Conservation (phyloP, 2,797 vertebrate genomes). For the Spheniscus humboldti region DNA sequence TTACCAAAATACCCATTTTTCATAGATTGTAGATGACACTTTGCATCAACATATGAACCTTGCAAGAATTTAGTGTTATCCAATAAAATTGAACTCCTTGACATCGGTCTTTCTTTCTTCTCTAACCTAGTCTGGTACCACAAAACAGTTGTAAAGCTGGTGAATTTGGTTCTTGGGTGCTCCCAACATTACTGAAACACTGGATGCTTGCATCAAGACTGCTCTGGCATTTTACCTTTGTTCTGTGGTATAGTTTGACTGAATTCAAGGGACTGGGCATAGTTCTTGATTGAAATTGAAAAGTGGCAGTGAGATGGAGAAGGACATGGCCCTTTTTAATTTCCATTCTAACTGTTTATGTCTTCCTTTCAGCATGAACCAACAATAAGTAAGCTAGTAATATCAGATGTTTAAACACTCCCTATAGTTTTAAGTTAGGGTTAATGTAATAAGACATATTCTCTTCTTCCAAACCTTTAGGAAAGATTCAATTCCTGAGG, state of each 20-base stretch:
- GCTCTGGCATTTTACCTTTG: background rate
- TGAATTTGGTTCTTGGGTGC: background rate
- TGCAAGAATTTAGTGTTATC: background rate
- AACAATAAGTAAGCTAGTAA: background rate
- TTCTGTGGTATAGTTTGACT: background rate
- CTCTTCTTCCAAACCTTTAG: background rate
- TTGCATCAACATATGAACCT: fast-evolving
- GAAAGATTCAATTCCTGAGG: background rate
- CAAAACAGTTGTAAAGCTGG: background rate
- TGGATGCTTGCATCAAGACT: background rate
- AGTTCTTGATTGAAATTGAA: background rate
- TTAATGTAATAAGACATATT: background rate
- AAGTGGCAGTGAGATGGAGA: background rate
- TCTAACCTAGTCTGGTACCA: background rate
- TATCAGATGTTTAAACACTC: background rate
- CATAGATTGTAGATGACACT: background rate
- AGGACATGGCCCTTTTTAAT: background rate
- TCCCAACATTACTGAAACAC: fast-evolving
- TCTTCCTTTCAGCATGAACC: background rate
- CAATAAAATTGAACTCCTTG: background rate
- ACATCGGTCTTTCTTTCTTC: background rate
- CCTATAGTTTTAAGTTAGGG: background rate
- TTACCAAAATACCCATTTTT: background rate
- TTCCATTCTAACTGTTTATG: background rate
- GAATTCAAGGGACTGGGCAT: background rate